These are phyloP conservation scores for Muschampia staudingeri DNA, from an alignment of 2,888 invertebrate genomes.

Conservation along the genomic window DNA sequence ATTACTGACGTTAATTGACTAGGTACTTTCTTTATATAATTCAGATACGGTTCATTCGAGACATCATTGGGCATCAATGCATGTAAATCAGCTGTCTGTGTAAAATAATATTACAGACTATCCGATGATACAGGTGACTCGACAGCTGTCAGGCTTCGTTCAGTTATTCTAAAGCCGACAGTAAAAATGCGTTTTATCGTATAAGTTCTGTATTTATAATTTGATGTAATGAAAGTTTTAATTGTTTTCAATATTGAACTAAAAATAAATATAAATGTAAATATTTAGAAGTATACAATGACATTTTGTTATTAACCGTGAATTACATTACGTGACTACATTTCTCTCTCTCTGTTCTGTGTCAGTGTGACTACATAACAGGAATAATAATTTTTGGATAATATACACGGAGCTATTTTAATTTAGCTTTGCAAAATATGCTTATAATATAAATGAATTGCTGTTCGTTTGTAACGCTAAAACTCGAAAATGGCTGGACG, in stretches of 20 bases:
- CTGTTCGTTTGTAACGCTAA: no score
- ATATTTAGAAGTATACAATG: not conserved
- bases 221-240: conserved; percentile 31
- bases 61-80: conserved; percentile 17
- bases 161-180: conserved; percentile 5
- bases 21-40: conserved; percentile 5
- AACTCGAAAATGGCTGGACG: no score
- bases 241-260: conserved; percentile 25
- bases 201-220: conserved; percentile 23
- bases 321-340: not conserved
- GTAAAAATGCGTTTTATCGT: conserved; percentile 28
- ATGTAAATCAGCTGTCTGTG: conserved; percentile 37
- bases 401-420: not conserved
- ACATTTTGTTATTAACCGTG: not conserved
- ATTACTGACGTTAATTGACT: conserved; percentile 11
- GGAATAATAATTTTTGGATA: not conserved
- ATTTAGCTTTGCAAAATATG: not conserved
- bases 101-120: not conserved
- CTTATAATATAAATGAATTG: no score
- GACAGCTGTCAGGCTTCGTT: conserved; percentile 22
- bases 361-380: not conserved
- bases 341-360: not conserved
- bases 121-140: conserved; percentile 31
- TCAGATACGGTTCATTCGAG: conserved; percentile 22
- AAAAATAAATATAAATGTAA: not conserved